Conservation (phyloP, 30 jellyfish, hydroid and myxozoan genomes). For the Aurelia sp. region DNA sequence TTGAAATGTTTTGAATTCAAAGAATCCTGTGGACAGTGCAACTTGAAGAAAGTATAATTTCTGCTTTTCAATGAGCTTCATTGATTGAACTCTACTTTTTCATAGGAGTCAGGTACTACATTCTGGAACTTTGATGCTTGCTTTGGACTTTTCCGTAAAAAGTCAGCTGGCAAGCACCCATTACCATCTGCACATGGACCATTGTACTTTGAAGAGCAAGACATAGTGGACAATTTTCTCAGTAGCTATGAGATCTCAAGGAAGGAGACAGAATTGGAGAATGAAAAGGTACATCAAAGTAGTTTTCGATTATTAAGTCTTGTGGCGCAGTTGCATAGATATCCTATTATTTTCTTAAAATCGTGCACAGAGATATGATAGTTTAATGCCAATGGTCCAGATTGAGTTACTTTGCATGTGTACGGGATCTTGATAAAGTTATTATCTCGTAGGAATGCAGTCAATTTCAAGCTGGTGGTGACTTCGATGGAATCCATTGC, state of each 20-base stretch:
- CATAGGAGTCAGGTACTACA: slow-evolving; percentile 30
- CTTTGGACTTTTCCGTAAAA: slow-evolving; percentile 44
- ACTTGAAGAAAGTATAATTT: too few relatives aligned
- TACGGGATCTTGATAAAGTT: neutral
- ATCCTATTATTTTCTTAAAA: too few relatives aligned
- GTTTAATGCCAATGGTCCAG: neutral
- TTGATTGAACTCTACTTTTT: neutral
- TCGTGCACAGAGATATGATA: too few relatives aligned
- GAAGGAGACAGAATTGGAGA: slow-evolving; percentile 23
- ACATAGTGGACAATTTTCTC: slow-evolving; percentile 28
- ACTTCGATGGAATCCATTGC: slow-evolving; percentile 26
- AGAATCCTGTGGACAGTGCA: too few relatives aligned
- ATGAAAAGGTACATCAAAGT: slow-evolving; percentile 10
- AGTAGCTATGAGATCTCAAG: slow-evolving; percentile 32
- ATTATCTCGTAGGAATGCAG: slow-evolving; percentile 39
- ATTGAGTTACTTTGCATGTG: neutral
- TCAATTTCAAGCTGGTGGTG: slow-evolving; percentile 51
- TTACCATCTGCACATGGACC: slow-evolving; percentile 55
- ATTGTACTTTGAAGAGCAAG: slow-evolving; percentile 50
- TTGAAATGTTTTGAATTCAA: too few relatives aligned
- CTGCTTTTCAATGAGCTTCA: too few relatives aligned
- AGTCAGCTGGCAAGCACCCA: slow-evolving; percentile 39
- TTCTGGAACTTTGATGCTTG: slow-evolving; percentile 55
- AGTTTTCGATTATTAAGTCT: neutral
- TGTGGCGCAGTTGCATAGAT: too few relatives aligned